These are phyloP conservation scores for Siphonodentalium dalli DNA, from an alignment of 2,888 invertebrate genomes.

Conservation along the genomic window DNA sequence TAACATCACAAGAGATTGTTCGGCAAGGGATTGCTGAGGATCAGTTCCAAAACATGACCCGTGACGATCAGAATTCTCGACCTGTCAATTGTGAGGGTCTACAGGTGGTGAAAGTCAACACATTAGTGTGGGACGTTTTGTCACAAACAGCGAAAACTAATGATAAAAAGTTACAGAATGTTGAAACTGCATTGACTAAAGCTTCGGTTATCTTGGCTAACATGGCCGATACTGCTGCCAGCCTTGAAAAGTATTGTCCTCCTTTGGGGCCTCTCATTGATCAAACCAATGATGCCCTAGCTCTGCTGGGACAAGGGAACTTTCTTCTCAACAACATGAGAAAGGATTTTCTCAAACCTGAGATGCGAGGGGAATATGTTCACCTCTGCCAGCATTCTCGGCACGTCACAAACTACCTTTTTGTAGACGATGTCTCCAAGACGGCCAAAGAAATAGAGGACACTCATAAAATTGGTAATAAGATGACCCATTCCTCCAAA, in stretches of 20 bases:
- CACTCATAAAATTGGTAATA: slow-evolving; percentile 16
- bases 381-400: slow-evolving; percentile 18
- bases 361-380: slow-evolving; percentile 17
- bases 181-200: slow-evolving; percentile 5
- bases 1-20: too few relatives aligned
- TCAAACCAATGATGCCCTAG: slow-evolving; percentile 6
- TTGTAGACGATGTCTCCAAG: slow-evolving; percentile 24
- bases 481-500: too few relatives aligned
- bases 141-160: not conserved
- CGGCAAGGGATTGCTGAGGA: slow-evolving; percentile 14
- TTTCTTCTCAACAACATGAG: slow-evolving; percentile 7
- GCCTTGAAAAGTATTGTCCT: not conserved
- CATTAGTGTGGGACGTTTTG: slow-evolving; percentile 7
- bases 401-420: slow-evolving; percentile 15
- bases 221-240: slow-evolving; percentile 3
- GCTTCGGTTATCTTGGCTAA: not conserved
- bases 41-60: slow-evolving; percentile 3
- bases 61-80: slow-evolving; percentile 4
- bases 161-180: slow-evolving; percentile 6
- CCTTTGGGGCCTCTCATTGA: slow-evolving; percentile 3
- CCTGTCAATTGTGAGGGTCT: slow-evolving; percentile 13
- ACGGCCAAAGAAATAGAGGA: slow-evolving; percentile 24
- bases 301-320: slow-evolving; percentile 14
- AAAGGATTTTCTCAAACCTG: slow-evolving; percentile 17
- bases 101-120: slow-evolving; percentile 2